Conservation (phyloP, 2,113 vertebrate species). For the Jacana jacana region DNA sequence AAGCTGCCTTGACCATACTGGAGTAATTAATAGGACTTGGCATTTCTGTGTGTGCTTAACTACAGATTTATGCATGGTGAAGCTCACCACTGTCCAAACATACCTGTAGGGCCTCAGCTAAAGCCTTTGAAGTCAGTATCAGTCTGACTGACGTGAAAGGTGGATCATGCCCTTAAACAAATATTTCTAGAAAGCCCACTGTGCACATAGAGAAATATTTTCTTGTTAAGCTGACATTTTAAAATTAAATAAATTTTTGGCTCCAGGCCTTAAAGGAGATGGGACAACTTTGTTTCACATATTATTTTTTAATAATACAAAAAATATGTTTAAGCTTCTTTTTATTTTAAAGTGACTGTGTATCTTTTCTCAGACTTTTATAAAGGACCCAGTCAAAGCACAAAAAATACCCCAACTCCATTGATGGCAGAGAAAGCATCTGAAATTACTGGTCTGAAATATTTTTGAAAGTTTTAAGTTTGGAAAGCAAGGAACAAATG, state of each 20-base stretch:
- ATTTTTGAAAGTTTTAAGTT: background rate
- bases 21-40: constrained; percentile 7
- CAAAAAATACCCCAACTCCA: background rate
- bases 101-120: constrained; percentile 24
- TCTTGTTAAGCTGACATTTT: constrained; percentile 25
- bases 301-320: background rate
- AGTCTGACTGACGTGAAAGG: constrained; percentile 26
- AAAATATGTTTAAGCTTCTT: background rate
- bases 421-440: background rate
- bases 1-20: background rate
- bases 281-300: background rate
- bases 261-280: constrained; percentile 22
- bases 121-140: constrained; percentile 38
- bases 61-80: constrained; percentile 18
- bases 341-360: background rate
- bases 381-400: background rate
- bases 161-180: constrained; percentile 32
- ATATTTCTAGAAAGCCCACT: constrained; percentile 30
- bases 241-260: constrained; percentile 4
- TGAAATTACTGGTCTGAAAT: background rate
- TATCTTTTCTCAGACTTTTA: background rate
- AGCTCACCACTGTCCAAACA: constrained; percentile 31
- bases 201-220: background rate
- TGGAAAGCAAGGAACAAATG: background rate
- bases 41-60: background rate